phyloP scores from a whole-genome alignment of 2,113 vertebrate species.

The Astatoreochromis straeleni region DNA sequence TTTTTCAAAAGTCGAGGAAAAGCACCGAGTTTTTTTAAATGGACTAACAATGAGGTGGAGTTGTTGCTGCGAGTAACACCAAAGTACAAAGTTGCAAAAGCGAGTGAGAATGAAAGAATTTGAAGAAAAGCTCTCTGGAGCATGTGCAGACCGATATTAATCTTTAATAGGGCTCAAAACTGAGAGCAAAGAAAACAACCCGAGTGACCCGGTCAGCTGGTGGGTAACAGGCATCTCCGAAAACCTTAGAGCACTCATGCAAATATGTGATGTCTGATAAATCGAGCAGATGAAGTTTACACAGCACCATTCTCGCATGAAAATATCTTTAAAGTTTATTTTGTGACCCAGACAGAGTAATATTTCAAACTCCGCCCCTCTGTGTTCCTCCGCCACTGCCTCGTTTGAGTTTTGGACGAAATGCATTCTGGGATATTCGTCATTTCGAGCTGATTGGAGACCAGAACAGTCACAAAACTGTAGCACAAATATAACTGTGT shows the following conservation, averaged over 20 bases:
- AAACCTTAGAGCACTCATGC: accelerated
- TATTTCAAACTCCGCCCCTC: neutral
- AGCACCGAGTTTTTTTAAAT: neutral
- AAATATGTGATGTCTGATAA: neutral
- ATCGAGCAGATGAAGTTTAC: accelerated
- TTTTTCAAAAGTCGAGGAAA: neutral
- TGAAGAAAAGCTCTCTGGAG: neutral
- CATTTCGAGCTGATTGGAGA: neutral
- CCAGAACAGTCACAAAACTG: neutral
- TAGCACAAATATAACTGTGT: neutral
- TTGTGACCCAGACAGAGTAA: neutral
- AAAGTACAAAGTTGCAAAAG: neutral
- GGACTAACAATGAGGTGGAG: neutral
- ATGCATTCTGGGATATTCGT: accelerated
- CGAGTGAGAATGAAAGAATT: neutral
- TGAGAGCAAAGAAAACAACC: neutral
- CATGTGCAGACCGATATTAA: accelerated
- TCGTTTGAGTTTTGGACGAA: neutral
- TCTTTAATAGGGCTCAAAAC: neutral
- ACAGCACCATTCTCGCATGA: accelerated
- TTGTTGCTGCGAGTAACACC: neutral
- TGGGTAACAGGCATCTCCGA: neutral
- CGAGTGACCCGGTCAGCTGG: neutral
- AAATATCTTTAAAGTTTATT: neutral
- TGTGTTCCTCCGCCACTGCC: neutral